A percentile compares a stretch with the other conserved stretches of the same genome.
Conservation (phyloP, 2,113 vertebrate species). For the Chaenocephalus aceratus region DNA sequence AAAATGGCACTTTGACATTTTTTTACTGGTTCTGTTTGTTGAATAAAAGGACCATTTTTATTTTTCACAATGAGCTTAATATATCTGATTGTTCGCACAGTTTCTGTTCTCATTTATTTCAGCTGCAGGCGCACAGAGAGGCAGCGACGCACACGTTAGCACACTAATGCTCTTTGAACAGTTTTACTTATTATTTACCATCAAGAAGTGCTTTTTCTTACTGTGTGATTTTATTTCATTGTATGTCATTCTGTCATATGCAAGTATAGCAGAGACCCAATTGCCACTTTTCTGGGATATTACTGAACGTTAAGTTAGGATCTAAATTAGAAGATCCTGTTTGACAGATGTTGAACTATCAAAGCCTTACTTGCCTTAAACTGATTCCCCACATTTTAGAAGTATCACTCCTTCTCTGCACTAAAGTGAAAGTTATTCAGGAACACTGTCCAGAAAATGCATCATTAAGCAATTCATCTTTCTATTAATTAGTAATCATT, state of each 20-base stretch:
- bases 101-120: neutral
- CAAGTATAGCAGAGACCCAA: neutral
- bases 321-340: neutral
- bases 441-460: neutral
- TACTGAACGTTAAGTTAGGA: neutral
- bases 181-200: neutral
- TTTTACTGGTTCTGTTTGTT: neutral
- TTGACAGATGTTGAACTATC: neutral
- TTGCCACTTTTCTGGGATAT: neutral
- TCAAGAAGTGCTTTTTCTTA: neutral
- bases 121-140: conserved; percentile 3
- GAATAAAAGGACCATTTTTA: neutral
- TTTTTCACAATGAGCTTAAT: conserved; percentile 3
- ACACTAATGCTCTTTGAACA: conserved; percentile 2
- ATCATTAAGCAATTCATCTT: neutral
- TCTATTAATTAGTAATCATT: neutral
- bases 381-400: neutral
- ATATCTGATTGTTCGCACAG: neutral
- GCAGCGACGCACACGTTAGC: conserved; percentile 39
- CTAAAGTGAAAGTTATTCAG: neutral
- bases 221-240: neutral
- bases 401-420: neutral
- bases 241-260: neutral
- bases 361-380: conserved; percentile 46
- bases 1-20: neutral